Evolutionary conservation across 2,888 invertebrate genomes (phyloP).

Genomic region (Acrobasis suavella): DNA sequence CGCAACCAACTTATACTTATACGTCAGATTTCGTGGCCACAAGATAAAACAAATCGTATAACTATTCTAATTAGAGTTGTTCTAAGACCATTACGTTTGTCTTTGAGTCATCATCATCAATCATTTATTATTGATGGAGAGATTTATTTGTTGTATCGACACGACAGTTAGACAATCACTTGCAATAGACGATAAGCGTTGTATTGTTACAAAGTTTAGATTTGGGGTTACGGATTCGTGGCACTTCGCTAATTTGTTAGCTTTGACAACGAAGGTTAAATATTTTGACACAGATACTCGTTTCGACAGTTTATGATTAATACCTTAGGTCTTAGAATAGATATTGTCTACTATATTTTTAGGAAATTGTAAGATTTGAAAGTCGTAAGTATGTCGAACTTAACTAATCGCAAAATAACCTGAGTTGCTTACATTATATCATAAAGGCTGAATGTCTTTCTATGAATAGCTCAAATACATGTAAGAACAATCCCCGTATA

Average conservation of each 20-base stretch:
- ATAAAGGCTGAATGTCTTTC: no score
- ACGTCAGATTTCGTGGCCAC: background rate
- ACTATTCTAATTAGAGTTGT: background rate
- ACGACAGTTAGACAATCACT: background rate
- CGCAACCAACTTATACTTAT: no score
- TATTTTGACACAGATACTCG: background rate
- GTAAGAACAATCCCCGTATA: no score
- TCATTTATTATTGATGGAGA: slow-evolving; percentile 3
- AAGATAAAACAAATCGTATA: background rate
- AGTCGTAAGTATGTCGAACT: no score
- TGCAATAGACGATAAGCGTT: slow-evolving; percentile 7
- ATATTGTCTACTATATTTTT: no score
- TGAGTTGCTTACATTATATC: no score
- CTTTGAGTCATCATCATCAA: slow-evolving; percentile 2
- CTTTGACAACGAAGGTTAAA: background rate
- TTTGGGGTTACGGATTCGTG: background rate
- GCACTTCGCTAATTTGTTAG: background rate
- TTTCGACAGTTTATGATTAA: background rate
- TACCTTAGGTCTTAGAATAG: background rate
- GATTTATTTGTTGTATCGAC: background rate
- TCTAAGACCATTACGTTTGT: background rate
- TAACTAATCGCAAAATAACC: no score
- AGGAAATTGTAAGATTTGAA: no score
- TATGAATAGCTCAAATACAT: no score
- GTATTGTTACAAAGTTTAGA: slow-evolving; percentile 2